Evolutionary conservation across 2,888 invertebrate genomes (phyloP).

Genomic region (Tanypteryx hageni): DNA sequence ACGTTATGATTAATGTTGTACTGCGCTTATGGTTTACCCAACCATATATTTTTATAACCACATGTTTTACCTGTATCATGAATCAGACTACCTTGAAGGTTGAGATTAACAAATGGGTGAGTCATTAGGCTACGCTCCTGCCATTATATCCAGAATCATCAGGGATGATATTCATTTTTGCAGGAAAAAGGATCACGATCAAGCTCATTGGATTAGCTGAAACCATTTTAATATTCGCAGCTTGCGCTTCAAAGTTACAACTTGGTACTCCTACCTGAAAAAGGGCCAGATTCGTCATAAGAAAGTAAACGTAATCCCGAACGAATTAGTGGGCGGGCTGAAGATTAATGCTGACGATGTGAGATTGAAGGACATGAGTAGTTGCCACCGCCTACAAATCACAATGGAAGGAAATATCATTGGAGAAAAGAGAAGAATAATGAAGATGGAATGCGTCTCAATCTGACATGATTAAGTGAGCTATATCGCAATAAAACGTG

Average conservation of each 20-base stretch:
- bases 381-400: not conserved
- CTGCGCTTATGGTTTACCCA: too few relatives aligned
- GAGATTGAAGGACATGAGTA: slow-evolving; percentile 18
- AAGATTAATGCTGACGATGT: not conserved
- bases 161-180: not conserved
- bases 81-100: too few relatives aligned
- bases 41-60: too few relatives aligned
- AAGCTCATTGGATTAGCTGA: not conserved
- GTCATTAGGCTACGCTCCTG: not conserved
- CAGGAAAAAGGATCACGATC: not conserved
- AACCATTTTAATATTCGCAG: not conserved
- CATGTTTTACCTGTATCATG: too few relatives aligned
- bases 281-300: not conserved
- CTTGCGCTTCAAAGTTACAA: not conserved
- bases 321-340: not conserved
- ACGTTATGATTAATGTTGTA: too few relatives aligned
- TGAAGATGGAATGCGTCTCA: not conserved
- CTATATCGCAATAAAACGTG: too few relatives aligned
- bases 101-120: too few relatives aligned
- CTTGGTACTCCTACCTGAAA: too few relatives aligned
- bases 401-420: not conserved
- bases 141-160: not conserved
- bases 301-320: not conserved
- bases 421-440: not conserved
- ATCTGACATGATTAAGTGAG: not conserved